These are phyloP conservation scores for Tubulanus polymorphus DNA, from an alignment of 2,888 invertebrate species.

Conservation along the genomic window DNA sequence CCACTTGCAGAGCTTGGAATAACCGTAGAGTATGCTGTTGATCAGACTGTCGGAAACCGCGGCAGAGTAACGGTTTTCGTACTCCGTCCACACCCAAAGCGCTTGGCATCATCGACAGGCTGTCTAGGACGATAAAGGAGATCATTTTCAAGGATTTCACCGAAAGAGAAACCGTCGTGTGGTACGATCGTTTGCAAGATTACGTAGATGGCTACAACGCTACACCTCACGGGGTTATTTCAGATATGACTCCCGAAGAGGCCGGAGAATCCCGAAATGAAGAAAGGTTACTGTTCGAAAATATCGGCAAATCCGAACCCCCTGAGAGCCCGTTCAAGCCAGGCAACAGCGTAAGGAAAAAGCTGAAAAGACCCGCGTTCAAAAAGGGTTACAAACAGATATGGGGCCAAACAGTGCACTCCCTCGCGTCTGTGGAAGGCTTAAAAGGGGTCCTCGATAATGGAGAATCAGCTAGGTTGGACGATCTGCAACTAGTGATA, in stretches of 20 bases:
- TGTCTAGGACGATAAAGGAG: not conserved
- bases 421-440: not conserved
- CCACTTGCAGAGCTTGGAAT: no score
- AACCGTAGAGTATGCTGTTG: no score
- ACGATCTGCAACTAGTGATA: not conserved
- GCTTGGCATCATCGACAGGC: not conserved
- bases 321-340: not conserved
- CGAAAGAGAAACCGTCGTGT: not conserved
- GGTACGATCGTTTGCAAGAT: not conserved
- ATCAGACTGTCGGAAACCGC: no score
- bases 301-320: not conserved
- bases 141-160: not conserved
- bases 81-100: no score
- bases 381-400: constrained; percentile 1
- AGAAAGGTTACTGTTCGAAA: not conserved
- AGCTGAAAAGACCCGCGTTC: not conserved
- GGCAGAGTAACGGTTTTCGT: no score
- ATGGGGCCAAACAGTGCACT: not conserved
- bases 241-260: not conserved
- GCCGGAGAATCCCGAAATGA: not conserved
- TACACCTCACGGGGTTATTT: not conserved
- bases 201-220: not conserved
- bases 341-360: not conserved
- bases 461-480: not conserved
- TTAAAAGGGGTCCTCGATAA: no score